A percentile compares a stretch with the other conserved stretches of the same genome.
These are phyloP conservation scores for Vesta saturnalis DNA, from an alignment of 2,888 invertebrate genomes.

Conservation along the genomic window DNA sequence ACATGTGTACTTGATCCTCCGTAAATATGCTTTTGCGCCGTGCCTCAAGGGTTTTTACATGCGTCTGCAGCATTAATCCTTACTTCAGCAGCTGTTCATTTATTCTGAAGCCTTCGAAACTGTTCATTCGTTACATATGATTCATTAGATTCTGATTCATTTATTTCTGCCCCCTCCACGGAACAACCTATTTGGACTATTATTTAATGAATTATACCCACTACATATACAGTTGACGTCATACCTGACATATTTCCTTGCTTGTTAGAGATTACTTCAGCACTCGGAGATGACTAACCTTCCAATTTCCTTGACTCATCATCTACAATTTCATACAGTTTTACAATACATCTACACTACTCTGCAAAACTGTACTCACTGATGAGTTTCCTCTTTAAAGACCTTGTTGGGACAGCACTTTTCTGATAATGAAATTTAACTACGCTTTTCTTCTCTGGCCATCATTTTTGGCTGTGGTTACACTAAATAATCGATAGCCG, in stretches of 20 bases:
- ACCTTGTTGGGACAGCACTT: background rate
- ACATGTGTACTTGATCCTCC: background rate
- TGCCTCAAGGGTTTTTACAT: constrained; percentile 5
- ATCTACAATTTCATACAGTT: background rate
- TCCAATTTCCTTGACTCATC: background rate
- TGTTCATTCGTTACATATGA: background rate
- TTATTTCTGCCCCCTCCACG: background rate
- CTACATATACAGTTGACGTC: background rate
- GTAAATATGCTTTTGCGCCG: background rate
- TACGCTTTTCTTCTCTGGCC: too few relatives aligned
- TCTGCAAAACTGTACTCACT: constrained; percentile 1
- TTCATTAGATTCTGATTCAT: background rate
- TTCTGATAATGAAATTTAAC: too few relatives aligned
- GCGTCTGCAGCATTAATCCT: background rate
- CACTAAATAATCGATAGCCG: too few relatives aligned
- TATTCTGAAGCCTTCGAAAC: background rate
- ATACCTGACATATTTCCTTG: background rate
- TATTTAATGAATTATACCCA: background rate
- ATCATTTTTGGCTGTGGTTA: too few relatives aligned
- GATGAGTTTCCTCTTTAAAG: constrained; percentile 1
- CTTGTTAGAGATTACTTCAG: background rate
- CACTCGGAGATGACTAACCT: background rate
- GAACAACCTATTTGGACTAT: background rate
- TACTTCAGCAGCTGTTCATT: background rate
- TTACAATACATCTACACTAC: constrained; percentile 2